A percentile compares a stretch with the other conserved stretches of the same genome.
These are phyloP conservation scores for Pseudachorutes palmiensis DNA, from an alignment of 1,140 invertebrate species.

Conservation along the genomic window DNA sequence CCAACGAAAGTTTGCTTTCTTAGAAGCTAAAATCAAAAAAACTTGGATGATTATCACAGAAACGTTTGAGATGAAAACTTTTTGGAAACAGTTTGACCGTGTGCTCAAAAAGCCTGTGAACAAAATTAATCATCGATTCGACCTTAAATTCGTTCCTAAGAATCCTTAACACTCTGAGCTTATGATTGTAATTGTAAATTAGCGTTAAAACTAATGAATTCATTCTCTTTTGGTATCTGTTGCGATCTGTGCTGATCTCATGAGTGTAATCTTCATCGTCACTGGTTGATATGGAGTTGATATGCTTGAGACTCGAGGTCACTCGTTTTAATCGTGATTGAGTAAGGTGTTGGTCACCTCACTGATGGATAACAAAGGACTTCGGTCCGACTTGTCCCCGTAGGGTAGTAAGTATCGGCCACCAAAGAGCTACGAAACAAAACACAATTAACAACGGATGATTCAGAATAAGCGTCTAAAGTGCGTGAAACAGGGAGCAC, in stretches of 20 bases:
- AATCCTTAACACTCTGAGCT: no score
- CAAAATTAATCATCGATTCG: neutral
- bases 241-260: neutral
- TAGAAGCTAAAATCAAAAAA: neutral
- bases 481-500: no score
- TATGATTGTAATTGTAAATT: no score
- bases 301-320: neutral
- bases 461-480: no score
- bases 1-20: neutral
- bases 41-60: neutral
- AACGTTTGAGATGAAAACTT: neutral
- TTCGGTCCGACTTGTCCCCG: constrained; percentile 35
- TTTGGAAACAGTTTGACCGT: neutral
- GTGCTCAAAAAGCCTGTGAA: neutral
- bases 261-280: neutral
- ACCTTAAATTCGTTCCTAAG: neutral
- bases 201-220: no score
- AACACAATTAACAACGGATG: neutral
- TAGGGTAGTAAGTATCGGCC: constrained; percentile 30
- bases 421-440: constrained; percentile 27
- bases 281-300: neutral
- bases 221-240: no score
- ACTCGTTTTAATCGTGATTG: constrained; percentile 48
- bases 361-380: constrained; percentile 72
- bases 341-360: constrained; percentile 70